Percentiles rank a stretch among this genome's conserved stretches.
These are phyloP conservation scores for Ivindomyrus marchei DNA, from an alignment of 2,113 vertebrate genomes.

Conservation along the genomic window DNA sequence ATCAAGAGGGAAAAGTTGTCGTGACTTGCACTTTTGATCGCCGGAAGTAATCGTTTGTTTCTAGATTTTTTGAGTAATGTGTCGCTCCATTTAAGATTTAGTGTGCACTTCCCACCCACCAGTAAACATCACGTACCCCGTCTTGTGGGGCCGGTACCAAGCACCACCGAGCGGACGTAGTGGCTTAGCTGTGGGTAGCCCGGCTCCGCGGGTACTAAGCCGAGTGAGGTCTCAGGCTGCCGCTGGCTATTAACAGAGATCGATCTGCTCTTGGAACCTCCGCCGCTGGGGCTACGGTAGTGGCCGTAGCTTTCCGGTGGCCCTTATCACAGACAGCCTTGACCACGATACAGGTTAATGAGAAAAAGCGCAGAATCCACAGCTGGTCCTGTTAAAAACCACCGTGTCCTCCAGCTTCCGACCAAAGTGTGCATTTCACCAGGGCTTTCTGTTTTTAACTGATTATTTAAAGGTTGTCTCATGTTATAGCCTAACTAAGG, in stretches of 20 bases:
- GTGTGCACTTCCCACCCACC: not conserved
- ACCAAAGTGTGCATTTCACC: not conserved
- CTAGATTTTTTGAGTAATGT: not conserved
- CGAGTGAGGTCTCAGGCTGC: not conserved
- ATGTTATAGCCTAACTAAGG: not conserved
- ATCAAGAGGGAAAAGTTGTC: not conserved
- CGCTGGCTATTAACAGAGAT: not conserved
- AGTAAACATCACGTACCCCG: not conserved
- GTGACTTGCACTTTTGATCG: not conserved
- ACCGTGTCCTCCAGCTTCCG: not conserved
- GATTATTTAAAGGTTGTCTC: not conserved
- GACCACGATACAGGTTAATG: not conserved
- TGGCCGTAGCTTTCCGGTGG: not conserved
- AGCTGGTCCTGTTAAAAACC: not conserved
- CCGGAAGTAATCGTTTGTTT: not conserved
- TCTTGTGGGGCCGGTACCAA: not conserved
- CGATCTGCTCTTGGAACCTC: not conserved
- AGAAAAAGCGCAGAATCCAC: not conserved
- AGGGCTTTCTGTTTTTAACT: not conserved
- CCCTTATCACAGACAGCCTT: not conserved
- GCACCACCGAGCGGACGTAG: not conserved
- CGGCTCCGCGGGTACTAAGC: slow-evolving; percentile 37
- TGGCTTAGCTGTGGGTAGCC: slow-evolving; percentile 20
- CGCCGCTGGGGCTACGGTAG: not conserved
- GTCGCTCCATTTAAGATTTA: not conserved